These are phyloP conservation scores for Macroglossus sobrinus DNA, from an alignment of 2,113 vertebrate genomes.

Conservation along the genomic window DNA sequence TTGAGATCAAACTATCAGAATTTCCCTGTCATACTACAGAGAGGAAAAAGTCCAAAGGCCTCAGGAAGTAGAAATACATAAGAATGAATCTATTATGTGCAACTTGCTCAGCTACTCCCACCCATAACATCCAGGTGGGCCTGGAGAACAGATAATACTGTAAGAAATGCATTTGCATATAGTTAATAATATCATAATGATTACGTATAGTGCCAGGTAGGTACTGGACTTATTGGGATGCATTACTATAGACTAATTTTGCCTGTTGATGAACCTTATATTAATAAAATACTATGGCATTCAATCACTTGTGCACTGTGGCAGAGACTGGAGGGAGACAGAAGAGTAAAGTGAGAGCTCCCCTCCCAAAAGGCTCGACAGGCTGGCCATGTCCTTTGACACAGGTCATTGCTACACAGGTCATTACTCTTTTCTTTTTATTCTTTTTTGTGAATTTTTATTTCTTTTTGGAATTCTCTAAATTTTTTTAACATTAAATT, in stretches of 20 bases:
- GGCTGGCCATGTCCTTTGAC: not conserved
- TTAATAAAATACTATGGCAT: not conserved
- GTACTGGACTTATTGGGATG: too few species aligned
- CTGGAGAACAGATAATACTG: not conserved
- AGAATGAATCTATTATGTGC: not conserved
- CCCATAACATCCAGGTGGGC: not conserved
- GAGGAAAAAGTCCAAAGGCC: not conserved
- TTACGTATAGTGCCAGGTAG: too few species aligned
- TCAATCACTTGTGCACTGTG: not conserved
- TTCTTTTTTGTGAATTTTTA: too few species aligned
- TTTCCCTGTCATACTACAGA: not conserved
- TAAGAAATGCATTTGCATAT: not conserved
- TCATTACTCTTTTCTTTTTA: not conserved
- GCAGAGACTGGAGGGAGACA: not conserved
- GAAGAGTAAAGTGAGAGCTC: not conserved
- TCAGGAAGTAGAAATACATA: not conserved
- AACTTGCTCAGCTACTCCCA: not conserved
- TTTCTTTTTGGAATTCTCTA: too few species aligned
- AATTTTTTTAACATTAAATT: too few species aligned
- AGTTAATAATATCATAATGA: too few species aligned
- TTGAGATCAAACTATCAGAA: not conserved
- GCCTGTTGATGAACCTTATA: too few species aligned
- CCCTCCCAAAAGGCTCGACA: not conserved
- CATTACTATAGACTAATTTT: too few species aligned
- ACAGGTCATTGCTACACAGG: not conserved